Base-by-base conservation (phyloP, 2,888 invertebrate genomes). In the Deilephila porcellus region DNA sequence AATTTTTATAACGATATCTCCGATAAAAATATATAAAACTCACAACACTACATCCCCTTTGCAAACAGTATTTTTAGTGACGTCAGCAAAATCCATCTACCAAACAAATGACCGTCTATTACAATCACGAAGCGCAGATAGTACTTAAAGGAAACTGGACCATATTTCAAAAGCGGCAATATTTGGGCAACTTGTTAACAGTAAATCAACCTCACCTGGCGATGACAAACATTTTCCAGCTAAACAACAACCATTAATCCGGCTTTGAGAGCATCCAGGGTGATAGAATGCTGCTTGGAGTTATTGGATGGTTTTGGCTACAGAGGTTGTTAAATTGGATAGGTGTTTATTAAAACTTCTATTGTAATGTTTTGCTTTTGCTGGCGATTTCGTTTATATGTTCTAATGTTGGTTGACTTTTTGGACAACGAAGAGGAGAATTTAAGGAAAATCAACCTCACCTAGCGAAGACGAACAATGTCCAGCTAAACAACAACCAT, bases 391-490 rank as follows among this genome's bases (percentile, higher is more conserved):
- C 2, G 11, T 11, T 11, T 45, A 45, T 11, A 11, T 8, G 8
- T 45, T 25, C 3, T 32, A 32, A 32, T 32, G 32, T 5, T 32
- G 4, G 32, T 32, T 2, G 32, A 32, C 32, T 32, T 32, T 32
- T 32, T 32, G 5, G 32, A 32, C 4, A 32, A 32, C 5, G 4
- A 5, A 32, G 4, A 5, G 32, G 1, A 5, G 32, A 32, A 32
- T 32, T 32, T 32, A 5, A 32, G 32, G 32, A 32, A 73, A 74
- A 74, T 74, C 74, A 74, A 34, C 52, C 82, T 86, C 88, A 89
- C 88, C 89, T 89, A 5, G 89, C 85, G 81, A 86, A 89, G 89
- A 89, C 88, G 88, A 89, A 89, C 90, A 86, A 88, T 88, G 88
- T 81, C 79, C 78, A 86, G 86, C 86, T 83, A 86, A 88, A 89